These are phyloP conservation scores for Hirtodrosophila histrioides DNA, from an alignment of 2,888 invertebrate genomes.

Conservation along the genomic window DNA sequence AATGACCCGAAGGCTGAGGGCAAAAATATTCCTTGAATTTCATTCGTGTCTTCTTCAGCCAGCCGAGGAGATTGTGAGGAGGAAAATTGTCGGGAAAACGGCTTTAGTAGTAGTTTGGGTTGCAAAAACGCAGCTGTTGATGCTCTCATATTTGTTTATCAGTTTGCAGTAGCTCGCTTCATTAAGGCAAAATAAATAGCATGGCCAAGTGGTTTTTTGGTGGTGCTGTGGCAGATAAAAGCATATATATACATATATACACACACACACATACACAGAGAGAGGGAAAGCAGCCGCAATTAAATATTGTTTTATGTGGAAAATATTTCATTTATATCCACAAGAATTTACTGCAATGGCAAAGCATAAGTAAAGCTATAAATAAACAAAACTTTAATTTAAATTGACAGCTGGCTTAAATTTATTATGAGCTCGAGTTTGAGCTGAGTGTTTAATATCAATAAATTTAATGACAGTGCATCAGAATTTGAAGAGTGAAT, in stretches of 20 bases:
- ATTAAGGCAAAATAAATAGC: constrained; percentile 74
- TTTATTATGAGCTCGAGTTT: constrained; percentile 41
- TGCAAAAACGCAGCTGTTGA: constrained; percentile 52
- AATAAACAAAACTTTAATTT: constrained; percentile 57
- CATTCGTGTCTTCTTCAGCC: constrained; percentile 5
- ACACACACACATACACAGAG: background rate
- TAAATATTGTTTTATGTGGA: constrained; percentile 48
- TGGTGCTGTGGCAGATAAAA: constrained; percentile 36
- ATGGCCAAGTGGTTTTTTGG: constrained; percentile 64
- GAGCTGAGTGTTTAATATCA: constrained; percentile 33
- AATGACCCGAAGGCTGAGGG: constrained; percentile 62
- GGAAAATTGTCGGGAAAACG: too few relatives aligned
- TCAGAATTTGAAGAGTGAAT: too few relatives aligned
- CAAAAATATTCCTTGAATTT: constrained; percentile 6
- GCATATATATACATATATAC: background rate
- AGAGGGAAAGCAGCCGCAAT: constrained; percentile 27
- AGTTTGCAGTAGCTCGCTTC: constrained; percentile 61
- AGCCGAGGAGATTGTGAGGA: constrained; percentile 11
- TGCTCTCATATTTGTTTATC: constrained; percentile 76
- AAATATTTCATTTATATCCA: constrained; percentile 47
- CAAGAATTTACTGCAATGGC: constrained; percentile 35
- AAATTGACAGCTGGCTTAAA: constrained; percentile 52
- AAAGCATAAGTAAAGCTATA: constrained; percentile 36
- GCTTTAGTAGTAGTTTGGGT: constrained; percentile 5
- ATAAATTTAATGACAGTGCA: constrained; percentile 27